Base-by-base conservation (phyloP, 2,113 vertebrate genomes). In the Sebastes schlegelii region DNA sequence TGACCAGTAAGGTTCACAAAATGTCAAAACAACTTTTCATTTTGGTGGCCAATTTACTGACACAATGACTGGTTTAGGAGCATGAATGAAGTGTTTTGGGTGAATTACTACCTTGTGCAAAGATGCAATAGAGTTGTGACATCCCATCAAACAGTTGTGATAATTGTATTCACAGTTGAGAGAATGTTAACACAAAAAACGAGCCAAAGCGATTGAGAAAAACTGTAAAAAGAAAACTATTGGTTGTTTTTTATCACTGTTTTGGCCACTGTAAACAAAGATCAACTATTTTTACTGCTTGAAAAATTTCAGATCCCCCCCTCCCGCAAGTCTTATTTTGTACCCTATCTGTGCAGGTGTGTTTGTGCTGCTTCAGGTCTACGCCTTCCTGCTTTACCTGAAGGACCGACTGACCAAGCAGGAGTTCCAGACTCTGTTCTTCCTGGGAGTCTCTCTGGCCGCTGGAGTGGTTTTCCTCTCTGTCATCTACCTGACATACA, bases 381-480 rank as follows among this genome's bases (percentile, higher is more conserved):
- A 98, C 17, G 97, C 97, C 0, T 98, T 98, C 91, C 94, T 98
- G 85, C 97, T 97, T 90, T 98, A 97, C 91, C 93, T 98, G 90
- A 96, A 96, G 94, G 97, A 98, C 87, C 93, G 96, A 82, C 92
- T 98, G 86, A 98, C 97, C 80, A 95, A 95, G 80, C 97, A 98
- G 85, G 97, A 98, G 92, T 98, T 98, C 91, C 97, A 98, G 95
- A 97, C 97, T 0, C 93, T 98, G 57, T 98, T 98, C 95, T 97
- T 97, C 90, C 89, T 98, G 94, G 97, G 97, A 7, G 97, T 98
- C n/a, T 97, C 97, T 12, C 86, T 97, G 64, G 96, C 97, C 74
- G 97, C 97, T 71, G 97, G 96, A 67, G 92, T 96, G 77, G 97
- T 98, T 55, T 98, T 97, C 81, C 94, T 98, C 72, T 97, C 96